phyloP scores from a whole-genome alignment of 1,140 invertebrate genomes.

The Steinernema khuongi region DNA sequence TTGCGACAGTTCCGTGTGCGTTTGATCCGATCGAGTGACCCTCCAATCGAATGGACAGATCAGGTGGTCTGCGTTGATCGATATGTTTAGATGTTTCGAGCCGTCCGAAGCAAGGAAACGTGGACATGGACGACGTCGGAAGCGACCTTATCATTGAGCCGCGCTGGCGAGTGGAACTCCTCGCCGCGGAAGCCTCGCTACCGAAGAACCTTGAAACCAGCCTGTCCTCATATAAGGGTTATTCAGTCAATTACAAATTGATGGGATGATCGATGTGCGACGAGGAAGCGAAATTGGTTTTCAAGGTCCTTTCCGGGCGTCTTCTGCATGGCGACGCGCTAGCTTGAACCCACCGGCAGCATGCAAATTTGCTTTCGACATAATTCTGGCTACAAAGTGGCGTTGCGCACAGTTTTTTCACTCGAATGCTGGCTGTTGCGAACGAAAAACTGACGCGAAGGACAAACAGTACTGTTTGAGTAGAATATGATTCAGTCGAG shows the following conservation, averaged over 20 bases:
- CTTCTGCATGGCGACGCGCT: not conserved
- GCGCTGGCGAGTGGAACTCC: not conserved
- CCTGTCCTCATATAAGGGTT: constrained; percentile 11
- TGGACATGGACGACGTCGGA: too few relatives aligned
- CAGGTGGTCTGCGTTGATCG: not conserved
- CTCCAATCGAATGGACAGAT: not conserved
- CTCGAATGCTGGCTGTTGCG: not conserved
- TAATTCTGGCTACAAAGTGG: too few relatives aligned
- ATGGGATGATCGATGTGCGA: constrained; percentile 15
- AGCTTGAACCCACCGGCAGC: not conserved
- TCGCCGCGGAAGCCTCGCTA: not conserved
- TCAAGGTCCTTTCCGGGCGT: constrained; percentile 7
- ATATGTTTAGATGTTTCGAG: too few relatives aligned
- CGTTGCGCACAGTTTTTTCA: not conserved
- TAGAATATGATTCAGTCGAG: not conserved
- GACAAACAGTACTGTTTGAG: not conserved
- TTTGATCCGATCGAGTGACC: constrained; percentile 5
- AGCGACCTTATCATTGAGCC: not conserved
- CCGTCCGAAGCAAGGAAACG: too few relatives aligned
- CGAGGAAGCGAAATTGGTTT: constrained; percentile 16
- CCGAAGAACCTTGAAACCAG: constrained; percentile 15
- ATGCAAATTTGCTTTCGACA: constrained; percentile 13
- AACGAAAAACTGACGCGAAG: too few relatives aligned
- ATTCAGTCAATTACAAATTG: constrained; percentile 17
- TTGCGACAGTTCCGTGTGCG: not conserved